Evolutionary conservation across 2,113 vertebrate genomes (phyloP), one percentile per base, ranked within the genome.

Genomic region (Brevimyrus niger): DNA sequence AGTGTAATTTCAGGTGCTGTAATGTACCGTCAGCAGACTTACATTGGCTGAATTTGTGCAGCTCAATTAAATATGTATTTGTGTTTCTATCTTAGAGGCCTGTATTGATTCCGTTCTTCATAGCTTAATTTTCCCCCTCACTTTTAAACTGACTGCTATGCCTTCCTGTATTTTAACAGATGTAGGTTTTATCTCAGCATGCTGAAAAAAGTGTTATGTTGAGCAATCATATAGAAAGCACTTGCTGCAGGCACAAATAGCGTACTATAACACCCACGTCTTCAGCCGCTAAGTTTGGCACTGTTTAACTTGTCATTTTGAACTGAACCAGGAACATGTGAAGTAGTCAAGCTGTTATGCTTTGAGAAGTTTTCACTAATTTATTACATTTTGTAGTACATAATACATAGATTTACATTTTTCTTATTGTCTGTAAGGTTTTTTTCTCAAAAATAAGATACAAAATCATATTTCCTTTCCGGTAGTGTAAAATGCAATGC

Each of bases 181-280:
- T 55, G 73, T 55, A 89, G 47, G 47, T 82, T 89, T 91, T 86
- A 88, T 90, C 88, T 89, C 83, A 88, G 91, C 91, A 91, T 80
- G 90, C 91, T 91, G 90, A 91, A 92, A 90, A 48, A 92, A 90
- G 87, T 92, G 92, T 93, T 94, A 94, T 94, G 94, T 94, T 90
- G 92, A 89, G 91, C 92, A 11, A 90, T 92, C 91, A 17, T 88
- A 88, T 47, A 88, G 55, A 65, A 88, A 88, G 61, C 87, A 88
- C 61, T 88, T 88, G 87, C 58, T 88, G 46, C 42, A 88, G 87
- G 87, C 87, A 88, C 23, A 82, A 51, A 76, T 88, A 50, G 92
- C 91, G 90, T 88, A 91, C 91, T 31, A 35, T 58, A 92, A 94
- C 93, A 93, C 93, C 88, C 92, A 93, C 91, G 92, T 91, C 87